phyloP scores from a whole-genome alignment of 2,797 vertebrate species.

The Paedocypris micromegethes region DNA sequence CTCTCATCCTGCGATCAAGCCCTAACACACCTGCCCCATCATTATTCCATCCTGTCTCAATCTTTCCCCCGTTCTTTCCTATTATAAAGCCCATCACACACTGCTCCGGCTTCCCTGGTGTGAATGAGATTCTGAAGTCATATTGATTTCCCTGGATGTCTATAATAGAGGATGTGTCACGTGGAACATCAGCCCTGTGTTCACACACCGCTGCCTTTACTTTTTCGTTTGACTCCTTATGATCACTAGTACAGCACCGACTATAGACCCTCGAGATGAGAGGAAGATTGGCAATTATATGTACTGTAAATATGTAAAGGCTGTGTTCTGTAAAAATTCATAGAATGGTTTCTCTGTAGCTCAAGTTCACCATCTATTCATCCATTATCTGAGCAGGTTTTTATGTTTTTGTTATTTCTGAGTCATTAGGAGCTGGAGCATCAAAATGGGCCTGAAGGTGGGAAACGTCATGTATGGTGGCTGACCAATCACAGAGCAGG shows the following conservation, averaged over 20 bases:
- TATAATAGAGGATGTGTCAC: slow-evolving; percentile 47
- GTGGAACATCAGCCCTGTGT: slow-evolving; percentile 29
- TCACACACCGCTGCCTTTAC: slow-evolving; percentile 11
- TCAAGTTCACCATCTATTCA: no score
- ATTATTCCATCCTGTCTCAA: slow-evolving; percentile 44
- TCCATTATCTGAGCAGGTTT: no score
- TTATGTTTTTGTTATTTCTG: no score
- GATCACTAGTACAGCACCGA: slow-evolving; percentile 5
- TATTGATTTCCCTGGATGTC: slow-evolving; percentile 50
- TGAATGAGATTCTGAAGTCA: slow-evolving; percentile 47
- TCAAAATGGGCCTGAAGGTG: no score
- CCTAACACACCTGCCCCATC: slow-evolving; percentile 35
- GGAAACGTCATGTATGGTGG: no score
- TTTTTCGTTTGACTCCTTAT: slow-evolving; percentile 11
- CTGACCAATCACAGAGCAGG: no score
- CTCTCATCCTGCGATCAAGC: slow-evolving; percentile 9
- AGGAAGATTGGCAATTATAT: neutral
- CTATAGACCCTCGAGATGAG: neutral
- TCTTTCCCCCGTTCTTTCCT: slow-evolving; percentile 42
- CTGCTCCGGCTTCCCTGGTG: slow-evolving; percentile 26
- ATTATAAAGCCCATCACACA: slow-evolving; percentile 46
- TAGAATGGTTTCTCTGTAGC: no score
- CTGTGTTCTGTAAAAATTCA: no score
- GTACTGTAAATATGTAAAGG: no score
- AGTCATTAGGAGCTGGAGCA: no score